Percentiles rank a stretch among this genome's conserved stretches.
Evolutionary conservation across 1,140 invertebrate genomes (phyloP).

Genomic region (Drosophila parabipectinata): DNA sequence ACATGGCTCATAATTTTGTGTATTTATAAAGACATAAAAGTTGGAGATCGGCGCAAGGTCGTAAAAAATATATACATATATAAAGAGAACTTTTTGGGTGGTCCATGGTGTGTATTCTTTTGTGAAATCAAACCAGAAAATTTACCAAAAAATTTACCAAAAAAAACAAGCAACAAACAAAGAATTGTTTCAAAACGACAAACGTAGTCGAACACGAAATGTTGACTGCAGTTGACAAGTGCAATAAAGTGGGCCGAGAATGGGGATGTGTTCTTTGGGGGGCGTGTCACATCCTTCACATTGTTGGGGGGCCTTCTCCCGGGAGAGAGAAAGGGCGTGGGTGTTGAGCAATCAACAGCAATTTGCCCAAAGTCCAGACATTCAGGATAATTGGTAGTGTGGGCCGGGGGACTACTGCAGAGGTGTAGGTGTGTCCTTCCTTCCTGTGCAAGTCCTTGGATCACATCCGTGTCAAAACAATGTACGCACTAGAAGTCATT

Average conservation of each 20-base stretch:
- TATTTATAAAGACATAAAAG: conserved; percentile 76
- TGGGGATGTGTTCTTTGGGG: neutral
- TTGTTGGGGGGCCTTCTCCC: conserved; percentile 49
- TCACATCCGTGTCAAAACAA: conserved; percentile 81
- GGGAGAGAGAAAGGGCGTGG: neutral
- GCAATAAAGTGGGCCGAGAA: conserved; percentile 17
- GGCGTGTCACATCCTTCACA: conserved; percentile 47
- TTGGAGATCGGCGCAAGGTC: conserved; percentile 13
- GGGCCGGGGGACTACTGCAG: neutral
- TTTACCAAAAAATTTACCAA: neutral
- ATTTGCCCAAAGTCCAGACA: conserved; percentile 75
- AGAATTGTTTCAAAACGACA: conserved; percentile 2
- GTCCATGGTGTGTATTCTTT: conserved; percentile 19
- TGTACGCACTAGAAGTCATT: conserved; percentile 83
- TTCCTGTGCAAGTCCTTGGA: conserved; percentile 21
- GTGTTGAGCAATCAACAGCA: conserved; percentile 77
- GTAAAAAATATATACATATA: conserved; percentile 72
- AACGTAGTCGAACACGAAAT: conserved; percentile 18
- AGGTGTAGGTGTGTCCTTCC: neutral
- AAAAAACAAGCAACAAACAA: too few relatives aligned
- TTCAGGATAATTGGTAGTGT: neutral
- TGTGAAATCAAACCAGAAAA: conserved; percentile 25
- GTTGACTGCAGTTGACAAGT: conserved; percentile 67
- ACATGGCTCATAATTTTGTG: conserved; percentile 62
- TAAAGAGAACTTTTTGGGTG: conserved; percentile 40